Conservation (phyloP, 2,797 vertebrate genomes). For the Phataginus tricuspis region DNA sequence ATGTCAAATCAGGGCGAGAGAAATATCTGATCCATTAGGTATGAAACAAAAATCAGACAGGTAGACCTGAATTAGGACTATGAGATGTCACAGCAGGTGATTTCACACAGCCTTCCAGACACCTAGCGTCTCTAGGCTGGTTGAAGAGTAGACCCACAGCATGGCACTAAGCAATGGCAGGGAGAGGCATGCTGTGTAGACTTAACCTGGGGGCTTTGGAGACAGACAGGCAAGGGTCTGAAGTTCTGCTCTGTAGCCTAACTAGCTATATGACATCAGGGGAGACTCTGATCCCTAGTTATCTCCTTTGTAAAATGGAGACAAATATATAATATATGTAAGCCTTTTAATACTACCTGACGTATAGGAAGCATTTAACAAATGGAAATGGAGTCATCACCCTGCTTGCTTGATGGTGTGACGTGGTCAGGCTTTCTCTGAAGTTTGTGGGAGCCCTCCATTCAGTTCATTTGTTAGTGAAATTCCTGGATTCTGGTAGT, state of each 20-base stretch:
- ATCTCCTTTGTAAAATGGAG: neutral
- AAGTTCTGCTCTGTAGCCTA: neutral
- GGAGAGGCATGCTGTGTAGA: neutral
- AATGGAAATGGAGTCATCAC: neutral
- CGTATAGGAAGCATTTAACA: neutral
- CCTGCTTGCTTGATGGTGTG: accelerated
- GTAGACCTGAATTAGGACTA: neutral
- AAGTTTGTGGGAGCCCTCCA: neutral
- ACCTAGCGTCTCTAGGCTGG: no score
- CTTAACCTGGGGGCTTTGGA: neutral
- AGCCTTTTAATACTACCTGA: neutral
- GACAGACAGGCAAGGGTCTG: neutral
- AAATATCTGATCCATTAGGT: neutral
- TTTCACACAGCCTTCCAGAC: neutral
- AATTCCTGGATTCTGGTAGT: neutral
- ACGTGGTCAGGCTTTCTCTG: neutral
- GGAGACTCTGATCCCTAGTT: neutral
- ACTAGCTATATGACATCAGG: neutral
- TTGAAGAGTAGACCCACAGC: neutral
- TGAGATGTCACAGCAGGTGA: neutral
- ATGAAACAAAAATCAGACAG: neutral
- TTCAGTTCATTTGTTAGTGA: neutral
- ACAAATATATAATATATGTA: neutral
- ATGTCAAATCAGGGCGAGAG: neutral
- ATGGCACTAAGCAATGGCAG: neutral